Conservation (phyloP, 1,140 invertebrate species). For the Cyclina sinensis region DNA sequence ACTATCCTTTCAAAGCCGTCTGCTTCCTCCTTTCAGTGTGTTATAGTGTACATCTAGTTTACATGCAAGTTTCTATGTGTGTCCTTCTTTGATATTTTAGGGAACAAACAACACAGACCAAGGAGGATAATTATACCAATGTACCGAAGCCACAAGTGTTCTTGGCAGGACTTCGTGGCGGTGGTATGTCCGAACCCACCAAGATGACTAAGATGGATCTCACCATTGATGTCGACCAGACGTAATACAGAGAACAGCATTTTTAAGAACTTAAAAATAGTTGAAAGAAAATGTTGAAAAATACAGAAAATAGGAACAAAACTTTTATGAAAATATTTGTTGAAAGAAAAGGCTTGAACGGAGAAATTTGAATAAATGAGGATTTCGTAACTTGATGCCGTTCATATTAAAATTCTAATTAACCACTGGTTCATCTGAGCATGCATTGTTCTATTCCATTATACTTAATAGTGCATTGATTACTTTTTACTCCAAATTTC, state of each 20-base stretch:
- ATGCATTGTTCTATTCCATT: too few relatives aligned
- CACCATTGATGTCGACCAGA: slow-evolving; percentile 84
- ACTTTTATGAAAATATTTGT: too few relatives aligned
- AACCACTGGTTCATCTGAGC: too few relatives aligned
- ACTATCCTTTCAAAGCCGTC: too few relatives aligned
- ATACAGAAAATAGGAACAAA: too few relatives aligned
- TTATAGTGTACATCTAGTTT: neutral
- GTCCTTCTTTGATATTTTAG: slow-evolving; percentile 72
- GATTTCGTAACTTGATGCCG: too few relatives aligned
- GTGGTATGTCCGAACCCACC: slow-evolving; percentile 83
- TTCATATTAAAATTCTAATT: too few relatives aligned
- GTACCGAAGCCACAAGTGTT: slow-evolving; percentile 86
- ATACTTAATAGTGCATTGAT: too few relatives aligned
- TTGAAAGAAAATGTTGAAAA: neutral
- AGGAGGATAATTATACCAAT: slow-evolving; percentile 85
- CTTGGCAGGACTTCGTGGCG: slow-evolving; percentile 85
- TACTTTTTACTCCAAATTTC: too few relatives aligned
- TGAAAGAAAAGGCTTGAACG: too few relatives aligned
- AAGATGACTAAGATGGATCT: slow-evolving; percentile 86
- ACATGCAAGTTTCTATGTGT: neutral
- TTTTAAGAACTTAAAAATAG: neutral
- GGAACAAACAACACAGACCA: slow-evolving; percentile 85
- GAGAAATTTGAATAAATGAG: too few relatives aligned
- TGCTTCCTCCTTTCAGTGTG: too few relatives aligned
- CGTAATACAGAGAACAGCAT: slow-evolving; percentile 27